Evolutionary conservation across 2,888 invertebrate genomes (phyloP).

Genomic region (Phengaris alcon): DNA sequence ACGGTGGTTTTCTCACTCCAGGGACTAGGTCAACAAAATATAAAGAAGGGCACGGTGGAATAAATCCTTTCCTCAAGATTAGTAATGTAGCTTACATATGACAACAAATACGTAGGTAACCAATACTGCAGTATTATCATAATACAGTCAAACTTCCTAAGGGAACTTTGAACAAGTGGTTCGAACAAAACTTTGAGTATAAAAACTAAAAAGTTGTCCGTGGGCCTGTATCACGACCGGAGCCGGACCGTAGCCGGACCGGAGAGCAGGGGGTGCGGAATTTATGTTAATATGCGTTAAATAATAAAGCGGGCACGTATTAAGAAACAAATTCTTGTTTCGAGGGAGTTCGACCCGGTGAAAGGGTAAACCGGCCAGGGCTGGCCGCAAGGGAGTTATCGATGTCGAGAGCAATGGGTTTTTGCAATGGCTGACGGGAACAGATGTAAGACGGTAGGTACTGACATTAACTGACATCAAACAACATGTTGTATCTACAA

Average conservation of each 20-base stretch:
- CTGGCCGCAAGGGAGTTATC: background rate
- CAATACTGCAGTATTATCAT: too few species aligned
- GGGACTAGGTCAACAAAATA: too few species aligned
- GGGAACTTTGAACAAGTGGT: too few species aligned
- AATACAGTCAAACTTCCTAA: background rate
- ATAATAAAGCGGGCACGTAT: slow-evolving; percentile 58
- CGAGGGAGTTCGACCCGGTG: slow-evolving; percentile 34
- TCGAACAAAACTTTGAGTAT: background rate
- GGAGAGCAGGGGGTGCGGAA: slow-evolving; percentile 37
- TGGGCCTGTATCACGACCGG: background rate
- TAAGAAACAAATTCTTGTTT: slow-evolving; percentile 60
- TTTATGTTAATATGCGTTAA: slow-evolving; percentile 58
- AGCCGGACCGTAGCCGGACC: background rate
- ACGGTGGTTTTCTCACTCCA: too few species aligned
- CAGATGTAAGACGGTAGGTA: too few species aligned
- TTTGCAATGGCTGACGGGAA: background rate
- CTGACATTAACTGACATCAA: background rate
- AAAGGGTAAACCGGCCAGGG: slow-evolving; percentile 27
- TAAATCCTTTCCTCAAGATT: too few species aligned
- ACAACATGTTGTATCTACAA: background rate
- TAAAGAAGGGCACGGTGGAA: too few species aligned
- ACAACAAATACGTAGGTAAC: too few species aligned
- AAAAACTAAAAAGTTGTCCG: slow-evolving; percentile 9
- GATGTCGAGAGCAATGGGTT: slow-evolving; percentile 31
- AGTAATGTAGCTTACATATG: too few species aligned